A percentile compares a stretch with the other conserved stretches of the same genome.
phyloP scores from a whole-genome alignment of 1,140 invertebrate genomes.

The Euura lappo region DNA sequence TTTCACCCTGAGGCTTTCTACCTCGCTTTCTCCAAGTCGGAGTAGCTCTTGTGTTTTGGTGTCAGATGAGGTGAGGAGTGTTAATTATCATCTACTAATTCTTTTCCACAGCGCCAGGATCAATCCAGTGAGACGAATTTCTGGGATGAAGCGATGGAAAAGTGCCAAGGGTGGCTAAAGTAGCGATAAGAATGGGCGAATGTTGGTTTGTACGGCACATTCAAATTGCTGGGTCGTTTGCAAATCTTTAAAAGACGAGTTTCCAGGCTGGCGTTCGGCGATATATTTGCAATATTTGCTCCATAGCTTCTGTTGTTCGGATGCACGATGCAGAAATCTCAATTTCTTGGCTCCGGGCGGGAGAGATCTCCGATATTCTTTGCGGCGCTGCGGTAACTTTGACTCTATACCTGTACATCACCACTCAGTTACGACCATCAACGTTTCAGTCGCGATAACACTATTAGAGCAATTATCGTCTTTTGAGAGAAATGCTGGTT shows the following conservation, averaged over 20 bases:
- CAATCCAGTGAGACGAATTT: no score
- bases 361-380: neutral
- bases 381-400: neutral
- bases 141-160: neutral
- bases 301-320: neutral
- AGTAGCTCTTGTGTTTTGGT: no score
- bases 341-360: neutral
- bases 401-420: no score
- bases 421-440: no score
- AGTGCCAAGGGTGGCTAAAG: neutral
- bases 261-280: neutral
- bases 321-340: neutral
- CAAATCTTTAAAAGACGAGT: neutral
- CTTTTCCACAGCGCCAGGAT: no score
- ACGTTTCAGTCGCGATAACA: no score
- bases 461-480: no score
- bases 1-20: no score
- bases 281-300: neutral
- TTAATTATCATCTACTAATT: no score
- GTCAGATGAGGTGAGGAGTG: no score
- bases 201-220: neutral
- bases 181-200: neutral
- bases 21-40: no score
- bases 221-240: neutral
- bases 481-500: no score